phyloP scores from a whole-genome alignment of 2,888 invertebrate genomes.

The Coecobrya sp. region DNA sequence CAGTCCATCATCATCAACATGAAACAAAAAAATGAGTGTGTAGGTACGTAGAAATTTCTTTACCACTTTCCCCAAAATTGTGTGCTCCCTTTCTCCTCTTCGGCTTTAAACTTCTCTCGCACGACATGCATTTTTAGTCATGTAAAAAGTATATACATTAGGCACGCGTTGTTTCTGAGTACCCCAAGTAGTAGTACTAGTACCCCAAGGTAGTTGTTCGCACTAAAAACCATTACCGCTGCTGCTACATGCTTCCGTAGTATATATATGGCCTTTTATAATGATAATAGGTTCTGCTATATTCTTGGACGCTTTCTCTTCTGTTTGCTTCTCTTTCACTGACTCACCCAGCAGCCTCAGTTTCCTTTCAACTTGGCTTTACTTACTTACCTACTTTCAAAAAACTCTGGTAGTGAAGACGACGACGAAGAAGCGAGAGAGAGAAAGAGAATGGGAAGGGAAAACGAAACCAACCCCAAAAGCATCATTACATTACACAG shows the following conservation, averaged over 20 bases:
- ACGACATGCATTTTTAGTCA: conserved; percentile 38
- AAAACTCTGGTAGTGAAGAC: conserved; percentile 13
- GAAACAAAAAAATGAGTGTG: neutral
- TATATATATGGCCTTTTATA: neutral
- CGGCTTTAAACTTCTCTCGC: neutral
- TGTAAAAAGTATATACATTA: conserved; percentile 29
- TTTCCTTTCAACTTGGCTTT: conserved; percentile 58
- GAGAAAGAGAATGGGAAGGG: conserved; percentile 40
- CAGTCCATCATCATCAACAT: neutral
- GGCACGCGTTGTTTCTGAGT: conserved; percentile 27
- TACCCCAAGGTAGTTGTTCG: conserved; percentile 48
- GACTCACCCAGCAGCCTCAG: conserved; percentile 36
- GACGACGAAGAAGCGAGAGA: conserved; percentile 1
- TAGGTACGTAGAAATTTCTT: neutral
- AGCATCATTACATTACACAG: conserved; percentile 68
- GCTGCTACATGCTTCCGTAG: neutral
- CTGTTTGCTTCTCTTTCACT: conserved; percentile 42
- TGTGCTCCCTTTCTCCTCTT: neutral
- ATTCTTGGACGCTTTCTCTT: conserved; percentile 33
- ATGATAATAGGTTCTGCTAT: conserved; percentile 23
- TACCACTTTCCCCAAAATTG: conserved; percentile 32
- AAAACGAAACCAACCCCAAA: conserved; percentile 80
- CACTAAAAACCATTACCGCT: conserved; percentile 32
- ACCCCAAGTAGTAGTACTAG: conserved; percentile 43
- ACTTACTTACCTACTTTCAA: conserved; percentile 72